A percentile compares a stretch with the other conserved stretches of the same genome.
Evolutionary conservation across 2,797 vertebrate species (phyloP).

Genomic region (Neosilurus hyrtlii): DNA sequence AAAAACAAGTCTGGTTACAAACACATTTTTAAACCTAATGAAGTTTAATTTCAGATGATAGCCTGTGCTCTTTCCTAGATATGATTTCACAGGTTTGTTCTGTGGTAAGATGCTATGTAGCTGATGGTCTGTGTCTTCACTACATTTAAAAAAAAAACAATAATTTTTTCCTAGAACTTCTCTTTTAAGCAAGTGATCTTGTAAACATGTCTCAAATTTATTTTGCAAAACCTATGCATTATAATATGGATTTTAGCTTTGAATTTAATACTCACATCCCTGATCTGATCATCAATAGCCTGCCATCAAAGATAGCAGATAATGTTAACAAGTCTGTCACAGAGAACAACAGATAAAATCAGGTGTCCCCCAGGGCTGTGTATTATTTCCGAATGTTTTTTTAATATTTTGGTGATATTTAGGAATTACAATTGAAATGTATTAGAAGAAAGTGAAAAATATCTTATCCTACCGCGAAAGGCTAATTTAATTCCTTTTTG

Average conservation of each 20-base stretch:
- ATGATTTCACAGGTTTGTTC: no score
- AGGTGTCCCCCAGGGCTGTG: not conserved
- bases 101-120: no score
- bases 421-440: not conserved
- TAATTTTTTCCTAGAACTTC: no score
- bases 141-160: no score
- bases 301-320: not conserved
- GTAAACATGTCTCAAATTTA: not conserved
- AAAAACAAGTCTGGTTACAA: no score
- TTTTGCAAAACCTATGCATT: not conserved
- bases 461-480: not conserved
- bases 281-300: not conserved
- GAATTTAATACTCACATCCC: not conserved
- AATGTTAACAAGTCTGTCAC: not conserved
- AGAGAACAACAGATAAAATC: no score
- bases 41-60: no score
- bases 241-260: not conserved
- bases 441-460: not conserved
- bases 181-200: not conserved
- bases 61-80: no score
- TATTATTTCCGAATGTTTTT: not conserved
- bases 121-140: no score
- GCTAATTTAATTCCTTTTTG: no score
- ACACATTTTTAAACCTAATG: no score
- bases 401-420: not conserved